A percentile compares a stretch with the other conserved stretches of the same genome.
Conservation (phyloP, 2,797 vertebrate genomes). For the Neomorphus geoffroyi region DNA sequence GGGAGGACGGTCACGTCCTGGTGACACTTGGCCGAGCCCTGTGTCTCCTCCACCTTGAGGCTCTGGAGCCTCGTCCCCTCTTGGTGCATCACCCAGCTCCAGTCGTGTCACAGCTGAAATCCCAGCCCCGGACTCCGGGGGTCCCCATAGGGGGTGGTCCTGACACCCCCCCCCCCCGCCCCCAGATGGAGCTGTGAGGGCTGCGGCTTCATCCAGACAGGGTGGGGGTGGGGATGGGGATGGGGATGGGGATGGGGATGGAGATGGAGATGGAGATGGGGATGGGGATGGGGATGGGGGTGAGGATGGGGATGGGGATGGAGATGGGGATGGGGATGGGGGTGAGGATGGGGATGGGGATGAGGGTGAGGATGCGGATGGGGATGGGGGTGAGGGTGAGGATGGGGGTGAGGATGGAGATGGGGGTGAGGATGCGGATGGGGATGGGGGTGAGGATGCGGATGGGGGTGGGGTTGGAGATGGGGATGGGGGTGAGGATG, state of each 20-base stretch:
- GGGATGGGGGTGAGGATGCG: too few species aligned
- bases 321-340: too few species aligned
- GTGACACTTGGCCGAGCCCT: background rate
- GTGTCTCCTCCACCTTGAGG: background rate
- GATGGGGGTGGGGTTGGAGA: too few species aligned
- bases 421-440: background rate
- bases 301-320: too few species aligned
- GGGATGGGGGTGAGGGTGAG: too few species aligned
- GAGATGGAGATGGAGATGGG: too few species aligned
- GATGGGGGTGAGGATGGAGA: too few species aligned
- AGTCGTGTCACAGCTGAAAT: background rate
- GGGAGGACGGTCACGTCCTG: background rate
- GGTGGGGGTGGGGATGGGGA: background rate
- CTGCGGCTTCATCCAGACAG: background rate
- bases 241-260: too few species aligned
- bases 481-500: background rate
- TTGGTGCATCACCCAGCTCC: background rate
- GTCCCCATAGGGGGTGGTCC: fast-evolving
- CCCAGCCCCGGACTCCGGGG: background rate
- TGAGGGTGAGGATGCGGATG: too few species aligned
- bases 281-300: too few species aligned
- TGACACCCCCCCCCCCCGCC: fast-evolving
- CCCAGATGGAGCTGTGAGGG: background rate
- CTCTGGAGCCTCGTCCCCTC: fast-evolving
- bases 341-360: too few species aligned